Evolutionary conservation across 2,113 vertebrate genomes (phyloP), one percentile per base, ranked within the genome.

Genomic region (Psophia crepitans): DNA sequence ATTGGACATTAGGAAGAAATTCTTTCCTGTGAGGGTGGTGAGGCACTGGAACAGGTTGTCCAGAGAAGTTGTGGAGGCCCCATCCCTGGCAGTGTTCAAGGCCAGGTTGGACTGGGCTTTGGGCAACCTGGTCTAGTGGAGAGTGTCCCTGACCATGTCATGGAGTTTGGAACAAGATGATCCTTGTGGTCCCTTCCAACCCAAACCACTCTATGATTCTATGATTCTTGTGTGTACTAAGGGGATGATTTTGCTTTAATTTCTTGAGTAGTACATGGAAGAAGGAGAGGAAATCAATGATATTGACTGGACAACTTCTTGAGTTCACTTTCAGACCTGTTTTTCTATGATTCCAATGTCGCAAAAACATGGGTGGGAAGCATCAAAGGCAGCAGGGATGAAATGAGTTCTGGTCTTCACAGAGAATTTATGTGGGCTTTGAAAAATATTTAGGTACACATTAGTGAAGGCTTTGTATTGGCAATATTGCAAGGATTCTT

Each of bases 381-480:
- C 66, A 77, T 61, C 46, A 43, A 66, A 64, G 48, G 63, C 57
- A 85, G n/a, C 26, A 84, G 74, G 13, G 46, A 57, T 61, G 28
- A 35, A 87, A 76, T 46, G 11, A 66, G 23, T 71, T 90, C 21
- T 89, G 60, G 16, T 80, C 43, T 95, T 89, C 9, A 23, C 2
- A 35, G 65, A 85, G 37, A 84, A 78, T 73, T 92, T 76, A 60
- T 57, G n/a, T 70, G 66, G 63, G 57, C 32, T 82, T 95, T 88
- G 63, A 85, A 91, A 94, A 95, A 90, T 91, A 73, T 90, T 93
- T 93, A 80, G 44, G 71, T 74, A 58, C 58, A 41, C 9, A 44
- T 87, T 41, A 85, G 58, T 2, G 11, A 79, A 88, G 44, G 41
- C 63, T 96, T 94, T 95, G 22, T 73, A 83, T 43, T 93, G 90